These are phyloP conservation scores for Maniola hyperantus DNA, from an alignment of 2,888 invertebrate species.

Conservation along the genomic window DNA sequence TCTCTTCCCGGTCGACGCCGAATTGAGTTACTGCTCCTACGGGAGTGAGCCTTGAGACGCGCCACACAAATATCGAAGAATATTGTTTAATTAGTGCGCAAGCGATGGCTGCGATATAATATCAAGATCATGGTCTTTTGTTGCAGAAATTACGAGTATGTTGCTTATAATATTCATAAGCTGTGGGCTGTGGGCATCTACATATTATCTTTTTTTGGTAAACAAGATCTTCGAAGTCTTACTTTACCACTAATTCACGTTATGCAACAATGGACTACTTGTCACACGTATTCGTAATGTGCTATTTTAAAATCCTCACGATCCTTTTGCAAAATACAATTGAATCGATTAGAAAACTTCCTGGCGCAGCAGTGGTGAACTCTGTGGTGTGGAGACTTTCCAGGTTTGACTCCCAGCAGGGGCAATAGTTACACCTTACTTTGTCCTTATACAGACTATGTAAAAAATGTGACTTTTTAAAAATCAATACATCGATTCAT, in stretches of 20 bases:
- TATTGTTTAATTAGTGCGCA: constrained; percentile 46
- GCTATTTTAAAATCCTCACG: too few relatives aligned
- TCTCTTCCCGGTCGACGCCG: constrained; percentile 64
- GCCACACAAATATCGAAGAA: constrained; percentile 67
- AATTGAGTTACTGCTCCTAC: constrained; percentile 69
- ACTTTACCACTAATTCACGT: too few relatives aligned
- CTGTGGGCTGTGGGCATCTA: background rate
- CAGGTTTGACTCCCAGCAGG: too few relatives aligned
- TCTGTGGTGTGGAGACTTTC: too few relatives aligned
- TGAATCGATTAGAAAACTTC: too few relatives aligned
- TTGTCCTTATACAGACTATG: too few relatives aligned
- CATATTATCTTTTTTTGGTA: background rate
- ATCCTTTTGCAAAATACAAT: too few relatives aligned
- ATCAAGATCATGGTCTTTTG: background rate
- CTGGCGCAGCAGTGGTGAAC: too few relatives aligned
- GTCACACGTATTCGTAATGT: too few relatives aligned
- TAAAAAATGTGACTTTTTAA: background rate
- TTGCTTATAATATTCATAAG: background rate
- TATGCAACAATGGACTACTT: too few relatives aligned
- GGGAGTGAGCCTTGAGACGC: constrained; percentile 61
- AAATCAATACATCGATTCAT: constrained; percentile 40
- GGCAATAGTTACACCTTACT: too few relatives aligned
- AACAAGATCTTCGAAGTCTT: too few relatives aligned
- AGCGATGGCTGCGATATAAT: constrained; percentile 2
- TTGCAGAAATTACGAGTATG: background rate